Conservation (phyloP, 2,113 vertebrate genomes). For the Chelonoidis abingdonii region DNA sequence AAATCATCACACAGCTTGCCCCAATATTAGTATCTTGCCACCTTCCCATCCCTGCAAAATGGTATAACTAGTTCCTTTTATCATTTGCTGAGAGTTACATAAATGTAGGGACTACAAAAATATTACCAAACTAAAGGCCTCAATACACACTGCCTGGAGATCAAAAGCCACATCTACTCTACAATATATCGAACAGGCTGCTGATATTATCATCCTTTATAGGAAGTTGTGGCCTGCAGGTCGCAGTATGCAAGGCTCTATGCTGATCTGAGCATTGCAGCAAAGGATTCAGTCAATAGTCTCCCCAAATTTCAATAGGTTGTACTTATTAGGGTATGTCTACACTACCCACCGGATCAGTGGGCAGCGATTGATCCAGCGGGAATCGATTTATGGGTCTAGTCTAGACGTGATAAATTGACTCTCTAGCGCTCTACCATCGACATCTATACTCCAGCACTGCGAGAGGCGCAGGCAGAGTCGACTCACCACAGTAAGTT, state of each 20-base stretch:
- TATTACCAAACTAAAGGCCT: not conserved
- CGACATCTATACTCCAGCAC: too few species aligned
- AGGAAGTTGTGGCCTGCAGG: not conserved
- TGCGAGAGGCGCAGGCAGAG: too few species aligned
- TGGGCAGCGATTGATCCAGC: too few species aligned
- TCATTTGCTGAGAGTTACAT: not conserved
- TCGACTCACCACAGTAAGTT: too few species aligned
- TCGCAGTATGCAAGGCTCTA: not conserved
- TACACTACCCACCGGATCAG: too few species aligned
- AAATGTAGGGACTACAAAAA: not conserved
- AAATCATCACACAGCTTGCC: accelerated
- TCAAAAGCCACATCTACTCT: not conserved
- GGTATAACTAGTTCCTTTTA: not conserved
- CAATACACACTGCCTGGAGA: not conserved
- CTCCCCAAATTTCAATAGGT: not conserved
- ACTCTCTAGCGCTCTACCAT: too few species aligned
- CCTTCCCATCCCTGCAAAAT: not conserved
- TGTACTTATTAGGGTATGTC: not conserved
- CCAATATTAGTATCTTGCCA: not conserved
- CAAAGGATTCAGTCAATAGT: not conserved
- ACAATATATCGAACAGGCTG: not conserved
- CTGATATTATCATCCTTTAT: not conserved
- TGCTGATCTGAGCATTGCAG: not conserved
- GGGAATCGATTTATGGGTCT: too few species aligned
- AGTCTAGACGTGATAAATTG: too few species aligned